Base-by-base conservation (phyloP, 1,140 invertebrate species). In the Geopemphigus sp. region DNA sequence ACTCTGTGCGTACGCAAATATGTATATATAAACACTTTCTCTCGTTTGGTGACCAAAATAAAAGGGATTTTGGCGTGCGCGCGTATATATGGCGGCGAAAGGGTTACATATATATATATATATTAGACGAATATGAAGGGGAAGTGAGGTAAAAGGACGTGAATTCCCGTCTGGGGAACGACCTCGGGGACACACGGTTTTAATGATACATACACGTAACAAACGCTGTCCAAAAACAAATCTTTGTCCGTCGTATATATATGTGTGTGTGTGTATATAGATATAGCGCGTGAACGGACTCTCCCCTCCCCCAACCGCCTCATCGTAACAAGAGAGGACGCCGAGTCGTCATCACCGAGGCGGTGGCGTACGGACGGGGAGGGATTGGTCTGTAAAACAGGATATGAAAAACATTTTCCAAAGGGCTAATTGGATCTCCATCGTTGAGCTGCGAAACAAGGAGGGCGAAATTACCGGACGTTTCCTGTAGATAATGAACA, bases 401-500 rank as follows among this genome's bases (percentile, higher is more conserved):
- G 73, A 76, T 76, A 76, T 76, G 73, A 61, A 76, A 76, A 76
- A 76, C 73, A 29, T 61, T 76, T n/a, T 76, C 73, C 73, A 59
- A 39, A 61, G 32, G 73, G 73, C 73, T 76, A 76, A 76, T 76
- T 76, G 73, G 73, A 76, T 76, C 73, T 76, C 54, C 56, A 61
- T 61, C 32, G 73, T 76, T 39, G 73, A 47, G 57, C 56, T 24
- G 39, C 54, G 56, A 76, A 59, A 76, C 73, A 76, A 76, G 73
- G 56, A 78, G 74, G 74, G 74, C 39, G 15, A 78, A 78, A 78
- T 78, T 78, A 78, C 74, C 74, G 74, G 74, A 78, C 74, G 56
- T 47, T 78, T 78, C 74, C 74, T 78, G 74, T 61, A 78, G 39
- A 63, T 78, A 78, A 78, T 63, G 74, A 78, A 78, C 57, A 17